Conservation (phyloP, 1,140 invertebrate genomes). For the Drosophila pseudoobscura region DNA sequence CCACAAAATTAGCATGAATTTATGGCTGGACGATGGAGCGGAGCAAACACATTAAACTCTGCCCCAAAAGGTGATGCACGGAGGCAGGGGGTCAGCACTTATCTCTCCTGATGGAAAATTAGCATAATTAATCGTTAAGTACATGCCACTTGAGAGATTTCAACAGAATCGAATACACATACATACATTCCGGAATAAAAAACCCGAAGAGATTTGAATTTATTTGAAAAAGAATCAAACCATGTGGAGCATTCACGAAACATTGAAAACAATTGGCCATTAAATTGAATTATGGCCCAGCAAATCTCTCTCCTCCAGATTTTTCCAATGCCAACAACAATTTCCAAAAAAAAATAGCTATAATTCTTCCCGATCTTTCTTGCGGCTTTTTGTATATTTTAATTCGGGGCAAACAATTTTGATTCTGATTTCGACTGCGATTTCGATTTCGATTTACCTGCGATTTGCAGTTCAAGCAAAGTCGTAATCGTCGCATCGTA, state of each 20-base stretch:
- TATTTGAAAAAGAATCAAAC: slow-evolving; percentile 41
- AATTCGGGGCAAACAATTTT: slow-evolving; percentile 2
- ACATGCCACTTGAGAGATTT: slow-evolving; percentile 28
- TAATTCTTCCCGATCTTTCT: slow-evolving; percentile 20
- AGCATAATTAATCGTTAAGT: slow-evolving; percentile 58
- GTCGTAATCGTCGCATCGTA: slow-evolving; percentile 10
- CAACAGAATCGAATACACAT: slow-evolving; percentile 5
- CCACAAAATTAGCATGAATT: slow-evolving; percentile 40
- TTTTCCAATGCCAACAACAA: not conserved
- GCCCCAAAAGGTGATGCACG: slow-evolving; percentile 7
- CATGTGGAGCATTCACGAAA: slow-evolving; percentile 32
- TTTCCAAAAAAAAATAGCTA: slow-evolving; percentile 26
- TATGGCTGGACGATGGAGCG: slow-evolving; percentile 6
- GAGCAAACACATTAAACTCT: slow-evolving; percentile 43
- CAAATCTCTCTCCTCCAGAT: slow-evolving; percentile 48
- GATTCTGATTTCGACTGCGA: slow-evolving; percentile 18
- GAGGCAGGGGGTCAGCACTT: slow-evolving; percentile 18
- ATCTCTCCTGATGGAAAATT: slow-evolving; percentile 26
- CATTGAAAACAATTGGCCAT: slow-evolving; percentile 52
- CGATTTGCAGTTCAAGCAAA: not conserved
- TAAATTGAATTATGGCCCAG: slow-evolving; percentile 59
- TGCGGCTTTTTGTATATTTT: not conserved
- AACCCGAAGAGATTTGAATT: slow-evolving; percentile 1
- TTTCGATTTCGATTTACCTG: slow-evolving; percentile 14
- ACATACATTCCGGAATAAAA: no score